These are phyloP conservation scores for Crypturellus tataupa DNA, from an alignment of 2,797 vertebrate genomes.

Conservation along the genomic window DNA sequence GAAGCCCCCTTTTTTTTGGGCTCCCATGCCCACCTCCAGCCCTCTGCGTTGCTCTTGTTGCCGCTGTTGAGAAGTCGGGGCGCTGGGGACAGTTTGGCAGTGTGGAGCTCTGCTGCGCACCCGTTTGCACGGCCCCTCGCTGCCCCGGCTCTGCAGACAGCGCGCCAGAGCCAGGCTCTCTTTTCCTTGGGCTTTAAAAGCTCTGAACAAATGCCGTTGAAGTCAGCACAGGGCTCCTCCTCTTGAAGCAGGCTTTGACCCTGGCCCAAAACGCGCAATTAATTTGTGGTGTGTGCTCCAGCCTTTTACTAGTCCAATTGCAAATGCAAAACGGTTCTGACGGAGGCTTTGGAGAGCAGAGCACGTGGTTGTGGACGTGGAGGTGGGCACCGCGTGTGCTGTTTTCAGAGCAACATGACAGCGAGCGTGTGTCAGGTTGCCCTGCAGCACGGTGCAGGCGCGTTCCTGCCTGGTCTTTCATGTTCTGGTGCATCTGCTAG, in stretches of 20 bases:
- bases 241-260: neutral
- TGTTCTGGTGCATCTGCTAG: neutral
- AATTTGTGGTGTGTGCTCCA: neutral
- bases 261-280: neutral
- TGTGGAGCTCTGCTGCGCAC: rapidly evolving
- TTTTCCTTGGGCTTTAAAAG: neutral
- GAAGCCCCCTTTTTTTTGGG: rapidly evolving
- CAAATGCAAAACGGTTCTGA: neutral
- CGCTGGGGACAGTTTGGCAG: neutral
- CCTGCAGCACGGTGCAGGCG: neutral
- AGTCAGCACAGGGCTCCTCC: neutral
- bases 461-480: neutral
- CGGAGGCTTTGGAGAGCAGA: rapidly evolving
- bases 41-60: neutral
- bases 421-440: neutral
- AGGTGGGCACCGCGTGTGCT: neutral
- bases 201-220: slow-evolving; percentile 13
- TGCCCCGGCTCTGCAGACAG: neutral
- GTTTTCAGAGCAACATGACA: neutral
- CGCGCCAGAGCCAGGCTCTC: neutral
- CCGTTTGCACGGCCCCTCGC: neutral
- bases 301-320: neutral
- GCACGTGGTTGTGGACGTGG: neutral
- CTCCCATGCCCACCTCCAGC: rapidly evolving
- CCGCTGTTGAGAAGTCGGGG: neutral